These are phyloP conservation scores for Brachylomia viminalis DNA, from an alignment of 2,888 invertebrate genomes.

Conservation along the genomic window DNA sequence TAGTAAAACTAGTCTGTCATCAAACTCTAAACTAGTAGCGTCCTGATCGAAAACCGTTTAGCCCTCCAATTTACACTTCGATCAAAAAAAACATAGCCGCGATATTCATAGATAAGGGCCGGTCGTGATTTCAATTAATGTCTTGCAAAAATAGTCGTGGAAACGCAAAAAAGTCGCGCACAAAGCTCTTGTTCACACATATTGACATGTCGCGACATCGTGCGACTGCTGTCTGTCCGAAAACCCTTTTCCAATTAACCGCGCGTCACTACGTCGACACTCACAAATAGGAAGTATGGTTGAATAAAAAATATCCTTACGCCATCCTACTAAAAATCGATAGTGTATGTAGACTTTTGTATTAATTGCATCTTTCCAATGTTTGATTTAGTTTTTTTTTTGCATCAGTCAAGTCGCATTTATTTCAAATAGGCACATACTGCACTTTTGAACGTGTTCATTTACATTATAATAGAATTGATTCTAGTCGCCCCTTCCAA, in stretches of 20 bases:
- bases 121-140: constrained; percentile 69
- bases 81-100: constrained; percentile 21
- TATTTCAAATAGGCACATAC: too few species aligned
- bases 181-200: constrained; percentile 58
- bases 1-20: not conserved
- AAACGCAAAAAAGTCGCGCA: constrained; percentile 45
- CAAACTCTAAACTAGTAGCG: not conserved
- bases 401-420: too few species aligned
- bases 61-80: constrained; percentile 34
- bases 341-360: not conserved
- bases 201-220: constrained; percentile 55
- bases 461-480: too few species aligned
- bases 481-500: too few species aligned
- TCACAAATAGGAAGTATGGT: constrained; percentile 62
- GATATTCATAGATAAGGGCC: constrained; percentile 50
- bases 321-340: not conserved
- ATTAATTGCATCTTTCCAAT: constrained; percentile 12
- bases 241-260: constrained; percentile 78
- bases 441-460: too few species aligned
- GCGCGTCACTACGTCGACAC: constrained; percentile 76
- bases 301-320: constrained; percentile 61
- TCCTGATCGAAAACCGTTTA: constrained; percentile 23
- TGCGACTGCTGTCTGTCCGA: constrained; percentile 60
- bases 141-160: constrained; percentile 60
- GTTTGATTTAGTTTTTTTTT: not conserved